Evolutionary conservation across 2,113 vertebrate species (phyloP), one percentile per base, ranked within the genome.

Genomic region (Vidua chalybeata): DNA sequence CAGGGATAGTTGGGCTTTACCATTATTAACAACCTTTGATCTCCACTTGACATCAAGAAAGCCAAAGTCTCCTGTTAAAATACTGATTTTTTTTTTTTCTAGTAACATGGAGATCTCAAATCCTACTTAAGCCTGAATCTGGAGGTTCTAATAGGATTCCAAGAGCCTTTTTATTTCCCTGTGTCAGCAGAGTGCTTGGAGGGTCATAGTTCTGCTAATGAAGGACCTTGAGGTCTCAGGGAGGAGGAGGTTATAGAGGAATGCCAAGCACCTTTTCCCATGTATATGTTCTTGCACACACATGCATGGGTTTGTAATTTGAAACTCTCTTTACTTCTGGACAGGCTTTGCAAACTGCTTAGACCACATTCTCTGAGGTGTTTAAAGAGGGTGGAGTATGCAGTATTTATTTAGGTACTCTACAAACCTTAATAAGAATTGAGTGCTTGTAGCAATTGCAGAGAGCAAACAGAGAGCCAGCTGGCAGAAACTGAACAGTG

Each of bases 331-430:
- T 97, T 86, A 89, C 91, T 97, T 93, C 96, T 97, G 96, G 95
- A 96, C 96, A 96, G 94, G 96, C 93, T 95, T 94, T 96, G 90
- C 96, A 97, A 97, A 97, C 97, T 97, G 97, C 97, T 97, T 97
- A 94, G 94, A 97, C 97, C 95, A 95, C 97, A 97, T 97, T 97
- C 97, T 97, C 94, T 77, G 91, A 97, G 97, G 97, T 97, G 97
- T 97, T 97, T 97, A 97, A 97, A 97, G 93, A 97, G 96, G 97
- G 97, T 97, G 97, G 96, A 97, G 97, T 96, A 89, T 93, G 92
- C 88, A 86, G 86, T 96, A 96, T 96, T 96, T 97, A 94, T 96
- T 94, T 96, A 95, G 95, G 92, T 90, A 93, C 93, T 96, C 92
- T 89, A 95, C 95, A 95, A 97, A 97, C 95, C 93, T 95, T 94